Base-by-base conservation (phyloP, 2,797 vertebrate species). In the Sebastes nivosus region DNA sequence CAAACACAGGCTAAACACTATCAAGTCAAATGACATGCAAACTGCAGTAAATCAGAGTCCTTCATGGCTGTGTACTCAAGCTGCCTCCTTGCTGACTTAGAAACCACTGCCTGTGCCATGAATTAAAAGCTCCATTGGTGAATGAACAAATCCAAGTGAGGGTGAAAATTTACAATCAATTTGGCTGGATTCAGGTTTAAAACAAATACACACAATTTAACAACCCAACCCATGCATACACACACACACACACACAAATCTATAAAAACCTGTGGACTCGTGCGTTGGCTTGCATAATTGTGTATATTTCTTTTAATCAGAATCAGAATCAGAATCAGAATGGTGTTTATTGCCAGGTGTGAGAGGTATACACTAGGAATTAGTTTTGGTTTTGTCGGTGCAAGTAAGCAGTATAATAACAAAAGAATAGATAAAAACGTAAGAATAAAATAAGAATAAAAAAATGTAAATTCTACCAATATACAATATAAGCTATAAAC, bases 351-450 rank as follows among this genome's bases (percentile, higher is more conserved):
- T 42, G 38, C 5, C 38, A 42, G 13, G 13, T 42, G 38, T 42
- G 2, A 42, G 38, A 42, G 13, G 38, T 42, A 42, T 42, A 42
- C 38, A 42, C 38, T 42, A 42, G 38, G 38, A 42, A 42, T 42
- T 42, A 0, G 13, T 0, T 42, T 42, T 42, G 38, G 38, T 42
- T 42, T 42, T 42, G 13, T 42, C 0, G 13, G 38, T 42, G 38
- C 38, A 42, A 42, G 38, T 14, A 42, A 42, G 0, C 38, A 42
- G 38, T 42, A 42, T 42, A 42, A 42, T 42, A 14, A 42, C 2
- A 42, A 42, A 42, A 42, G 38, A 42, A 42, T 42, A 14, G 38
- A 42, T 42, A 42, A 14, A 42, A 42, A 42, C 38, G 0, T 42
- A 6, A 42, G 13, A 42, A 42, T 42, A 38, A 38, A 38, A 38